Evolutionary conservation across 2,113 vertebrate species (phyloP).

Genomic region (Podocnemis expansa): DNA sequence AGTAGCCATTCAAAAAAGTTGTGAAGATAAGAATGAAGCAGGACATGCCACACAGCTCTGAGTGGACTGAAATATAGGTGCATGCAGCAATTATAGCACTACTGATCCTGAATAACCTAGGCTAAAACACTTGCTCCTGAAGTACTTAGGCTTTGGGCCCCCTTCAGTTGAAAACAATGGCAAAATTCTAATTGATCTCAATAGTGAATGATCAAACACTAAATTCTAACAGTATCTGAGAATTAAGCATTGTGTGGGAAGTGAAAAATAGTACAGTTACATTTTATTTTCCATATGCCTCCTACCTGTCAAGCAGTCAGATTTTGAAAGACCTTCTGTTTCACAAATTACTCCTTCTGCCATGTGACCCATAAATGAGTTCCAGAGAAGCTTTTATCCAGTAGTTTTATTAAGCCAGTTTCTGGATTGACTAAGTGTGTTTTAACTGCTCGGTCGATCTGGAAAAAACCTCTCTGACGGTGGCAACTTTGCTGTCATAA

Average conservation of each 20-base stretch:
- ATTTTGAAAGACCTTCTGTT: fast-evolving
- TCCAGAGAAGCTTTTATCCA: background rate
- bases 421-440: too few species aligned
- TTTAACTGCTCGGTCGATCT: too few species aligned
- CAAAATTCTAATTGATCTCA: background rate
- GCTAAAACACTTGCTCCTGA: background rate
- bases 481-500: too few species aligned
- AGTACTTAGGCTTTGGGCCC: background rate
- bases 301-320: background rate
- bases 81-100: background rate
- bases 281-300: background rate
- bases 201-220: background rate
- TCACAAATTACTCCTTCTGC: background rate
- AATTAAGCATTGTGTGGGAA: background rate
- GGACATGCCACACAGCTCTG: background rate
- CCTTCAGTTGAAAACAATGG: background rate
- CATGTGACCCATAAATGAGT: background rate
- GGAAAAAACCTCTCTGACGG: too few species aligned
- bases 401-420: too few species aligned
- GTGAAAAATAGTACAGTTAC: background rate
- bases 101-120: background rate
- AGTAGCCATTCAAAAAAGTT: background rate
- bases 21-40: background rate
- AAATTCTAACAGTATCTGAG: background rate
- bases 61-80: background rate